Base-by-base conservation (phyloP, 30 jellyfish, hydroid and myxozoan genomes). In the Hydractinia symbiolongicarpus region DNA sequence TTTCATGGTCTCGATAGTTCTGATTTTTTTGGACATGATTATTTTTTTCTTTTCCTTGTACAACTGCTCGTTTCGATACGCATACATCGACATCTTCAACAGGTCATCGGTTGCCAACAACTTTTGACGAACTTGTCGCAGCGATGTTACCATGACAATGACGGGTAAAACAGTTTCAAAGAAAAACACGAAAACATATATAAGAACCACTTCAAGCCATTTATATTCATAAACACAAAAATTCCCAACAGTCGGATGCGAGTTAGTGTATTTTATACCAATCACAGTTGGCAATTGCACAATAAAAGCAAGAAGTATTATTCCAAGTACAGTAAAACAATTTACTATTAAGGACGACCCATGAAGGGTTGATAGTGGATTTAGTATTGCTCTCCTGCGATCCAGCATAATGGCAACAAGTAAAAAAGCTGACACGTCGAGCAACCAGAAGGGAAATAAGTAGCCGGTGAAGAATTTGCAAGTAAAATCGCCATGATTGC, bases 391-490 rank as follows among this genome's bases (percentile, higher is more conserved):
- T 7, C 56, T 51, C 54, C 50, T 66, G 49, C 96, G 81, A 79
- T 84, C 96, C 49, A 89, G 51, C 49, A 89, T 79, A 14, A 89
- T 83, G 53, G 72, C 53, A 30, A 84, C 96, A 9, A 89, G 73
- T 5, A 80, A 10, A 61, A 82, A 83, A 13, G 84, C 81, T 3
- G 96, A 89, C 17, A 84, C 88, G 4, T 81, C 89, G 13, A 78
- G 85, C 15, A 89, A 84, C 88, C 87, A 89, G 50, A 83, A 89
- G 4, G 95, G 90, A 10, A 84, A 62, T 4, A 79, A 66, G 76
- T 89, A 78, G 8, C 95, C 88, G 5, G 90, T 88, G 7, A 88
- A 11, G 21, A 66, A 20, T 53, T 83, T 89, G 86, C 96, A 89
- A 14, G 73, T 16, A 6, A 66, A 40, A 6, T 44, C 76, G 20